Percentiles rank a stretch among this genome's conserved stretches.
These are phyloP conservation scores for Platyrinchus mystaceus DNA, from an alignment of 2,797 vertebrate genomes.

Conservation along the genomic window DNA sequence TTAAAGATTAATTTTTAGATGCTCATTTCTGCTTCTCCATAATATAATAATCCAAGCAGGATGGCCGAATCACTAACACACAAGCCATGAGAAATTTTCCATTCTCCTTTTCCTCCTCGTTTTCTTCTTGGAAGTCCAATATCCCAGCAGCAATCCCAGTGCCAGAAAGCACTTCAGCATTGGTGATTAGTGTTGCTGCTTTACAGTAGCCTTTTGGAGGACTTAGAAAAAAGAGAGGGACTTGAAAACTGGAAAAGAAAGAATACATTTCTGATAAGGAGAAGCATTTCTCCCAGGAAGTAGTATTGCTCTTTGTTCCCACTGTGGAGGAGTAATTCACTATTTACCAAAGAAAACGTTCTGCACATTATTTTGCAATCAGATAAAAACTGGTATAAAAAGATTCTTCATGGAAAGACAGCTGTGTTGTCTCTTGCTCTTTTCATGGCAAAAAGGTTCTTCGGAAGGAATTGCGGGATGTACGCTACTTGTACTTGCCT, in stretches of 20 bases:
- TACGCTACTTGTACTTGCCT: neutral
- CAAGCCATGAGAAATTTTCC: neutral
- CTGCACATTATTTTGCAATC: neutral
- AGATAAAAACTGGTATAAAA: neutral
- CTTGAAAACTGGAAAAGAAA: neutral
- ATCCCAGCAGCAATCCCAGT: neutral
- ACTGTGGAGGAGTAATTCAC: neutral
- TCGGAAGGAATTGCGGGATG: neutral
- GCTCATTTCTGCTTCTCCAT: neutral
- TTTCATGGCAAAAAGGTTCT: neutral
- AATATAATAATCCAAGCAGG: neutral
- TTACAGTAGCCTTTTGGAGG: neutral
- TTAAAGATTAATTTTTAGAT: neutral
- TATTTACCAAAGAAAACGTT: neutral
- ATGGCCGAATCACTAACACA: neutral
- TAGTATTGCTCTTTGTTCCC: neutral
- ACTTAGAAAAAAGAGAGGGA: neutral
- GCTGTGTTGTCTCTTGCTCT: neutral
- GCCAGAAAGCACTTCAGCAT: neutral
- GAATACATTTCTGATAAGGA: neutral
- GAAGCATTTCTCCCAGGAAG: neutral
- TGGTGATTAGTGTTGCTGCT: neutral
- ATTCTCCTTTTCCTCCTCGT: neutral
- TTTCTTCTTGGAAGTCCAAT: neutral
- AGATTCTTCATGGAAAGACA: neutral